Evolutionary conservation across 2,888 invertebrate species (phyloP).

Genomic region (Leptinotarsa peninsularis): DNA sequence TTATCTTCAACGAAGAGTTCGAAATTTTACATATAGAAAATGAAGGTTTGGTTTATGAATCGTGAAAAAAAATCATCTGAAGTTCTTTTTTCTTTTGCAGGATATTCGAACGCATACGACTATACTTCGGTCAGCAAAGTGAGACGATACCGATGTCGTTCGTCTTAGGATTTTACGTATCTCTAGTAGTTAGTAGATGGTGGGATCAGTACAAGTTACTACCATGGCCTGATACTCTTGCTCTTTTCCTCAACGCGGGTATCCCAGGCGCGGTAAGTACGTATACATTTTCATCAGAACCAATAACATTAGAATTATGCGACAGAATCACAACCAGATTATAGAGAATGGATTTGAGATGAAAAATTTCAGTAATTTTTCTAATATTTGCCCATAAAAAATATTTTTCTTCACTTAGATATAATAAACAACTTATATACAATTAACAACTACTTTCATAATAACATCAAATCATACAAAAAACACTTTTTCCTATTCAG

Average conservation of each 20-base stretch:
- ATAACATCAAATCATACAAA: no score
- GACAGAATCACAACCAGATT: not conserved
- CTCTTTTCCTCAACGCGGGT: conserved; percentile 90
- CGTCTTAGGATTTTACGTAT: conserved; percentile 95
- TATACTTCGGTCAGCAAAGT: conserved; percentile 88
- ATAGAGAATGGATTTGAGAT: no score
- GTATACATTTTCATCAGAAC: conserved; percentile 44
- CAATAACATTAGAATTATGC: not conserved
- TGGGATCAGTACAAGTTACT: conserved; percentile 94
- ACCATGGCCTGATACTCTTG: conserved; percentile 94
- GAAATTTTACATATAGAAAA: no score
- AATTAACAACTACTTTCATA: no score
- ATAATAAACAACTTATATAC: no score
- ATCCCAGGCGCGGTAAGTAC: conserved; percentile 89
- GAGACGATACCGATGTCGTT: conserved; percentile 95
- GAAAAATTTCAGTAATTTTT: no score
- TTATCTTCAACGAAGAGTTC: no score
- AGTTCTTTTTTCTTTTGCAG: conserved; percentile 67
- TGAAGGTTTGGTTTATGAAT: no score
- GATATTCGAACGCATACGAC: conserved; percentile 86
- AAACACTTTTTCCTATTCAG: no score
- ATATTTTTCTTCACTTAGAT: no score
- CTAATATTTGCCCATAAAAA: no score
- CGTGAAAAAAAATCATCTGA: not conserved
- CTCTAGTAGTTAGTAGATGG: conserved; percentile 91